A percentile compares a stretch with the other conserved stretches of the same genome.
These are phyloP conservation scores for Eupleurogrammus muticus DNA, from an alignment of 2,797 vertebrate genomes.

Conservation along the genomic window DNA sequence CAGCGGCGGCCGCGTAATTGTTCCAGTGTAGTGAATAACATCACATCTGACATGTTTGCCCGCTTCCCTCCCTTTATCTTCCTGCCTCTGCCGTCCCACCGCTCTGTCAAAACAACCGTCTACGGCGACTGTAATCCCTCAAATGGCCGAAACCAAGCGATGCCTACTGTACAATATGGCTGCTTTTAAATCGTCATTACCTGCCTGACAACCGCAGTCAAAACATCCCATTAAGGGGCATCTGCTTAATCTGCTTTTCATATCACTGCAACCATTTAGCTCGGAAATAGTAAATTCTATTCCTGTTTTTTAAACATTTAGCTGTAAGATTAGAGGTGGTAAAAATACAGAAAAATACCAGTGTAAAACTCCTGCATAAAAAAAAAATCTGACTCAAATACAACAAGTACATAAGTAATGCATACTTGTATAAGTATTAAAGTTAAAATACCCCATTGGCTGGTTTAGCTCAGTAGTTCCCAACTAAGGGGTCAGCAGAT, in stretches of 20 bases:
- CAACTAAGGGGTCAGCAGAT: too few species aligned
- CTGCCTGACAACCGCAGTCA: not conserved
- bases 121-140: not conserved
- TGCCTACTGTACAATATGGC: not conserved
- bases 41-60: slow-evolving; percentile 37
- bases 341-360: too few species aligned
- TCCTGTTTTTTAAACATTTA: not conserved
- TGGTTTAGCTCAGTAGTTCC: too few species aligned
- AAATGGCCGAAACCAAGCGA: not conserved
- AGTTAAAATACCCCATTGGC: too few species aligned
- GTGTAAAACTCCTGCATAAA: too few species aligned
- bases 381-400: too few species aligned
- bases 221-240: not conserved
- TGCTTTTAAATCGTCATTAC: not conserved
- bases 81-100: not conserved
- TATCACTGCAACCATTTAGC: too few species aligned
- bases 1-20: slow-evolving; percentile 31
- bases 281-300: too few species aligned
- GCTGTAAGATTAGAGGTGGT: not conserved
- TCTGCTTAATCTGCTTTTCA: too few species aligned
- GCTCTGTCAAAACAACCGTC: not conserved
- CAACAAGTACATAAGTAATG: too few species aligned
- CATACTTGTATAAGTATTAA: too few species aligned
- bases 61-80: slow-evolving; percentile 17
- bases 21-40: slow-evolving; percentile 32